phyloP scores from a whole-genome alignment of 1,140 invertebrate species.

The Matsumurasca onukii region DNA sequence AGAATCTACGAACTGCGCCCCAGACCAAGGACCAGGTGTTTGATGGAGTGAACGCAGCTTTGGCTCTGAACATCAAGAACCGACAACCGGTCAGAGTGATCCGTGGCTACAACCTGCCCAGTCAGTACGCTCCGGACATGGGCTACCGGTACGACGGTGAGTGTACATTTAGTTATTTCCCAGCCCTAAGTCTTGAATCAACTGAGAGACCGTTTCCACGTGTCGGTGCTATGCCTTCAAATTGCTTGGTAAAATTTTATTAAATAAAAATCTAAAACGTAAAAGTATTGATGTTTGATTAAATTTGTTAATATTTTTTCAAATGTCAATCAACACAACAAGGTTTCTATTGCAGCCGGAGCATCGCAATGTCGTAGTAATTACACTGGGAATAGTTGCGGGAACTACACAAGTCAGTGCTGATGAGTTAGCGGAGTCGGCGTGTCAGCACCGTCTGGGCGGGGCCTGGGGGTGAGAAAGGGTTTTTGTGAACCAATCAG shows the following conservation, averaged over 20 bases:
- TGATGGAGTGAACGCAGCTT: conserved; percentile 46
- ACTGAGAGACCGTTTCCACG: neutral
- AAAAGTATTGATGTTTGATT: too few relatives aligned
- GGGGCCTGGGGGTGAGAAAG: too few relatives aligned
- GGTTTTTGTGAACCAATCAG: too few relatives aligned
- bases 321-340: too few relatives aligned
- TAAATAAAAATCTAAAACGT: neutral
- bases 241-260: neutral
- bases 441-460: too few relatives aligned
- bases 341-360: too few relatives aligned
- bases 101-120: conserved; percentile 48
- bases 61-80: conserved; percentile 46
- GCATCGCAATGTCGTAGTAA: too few relatives aligned
- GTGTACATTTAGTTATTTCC: neutral
- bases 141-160: conserved; percentile 39
- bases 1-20: conserved; percentile 50
- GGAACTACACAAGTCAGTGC: too few relatives aligned
- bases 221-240: neutral
- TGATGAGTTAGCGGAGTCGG: too few relatives aligned
- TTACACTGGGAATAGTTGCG: too few relatives aligned
- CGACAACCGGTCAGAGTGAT: conserved; percentile 49
- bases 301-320: too few relatives aligned
- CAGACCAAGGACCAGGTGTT: conserved; percentile 50
- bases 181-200: neutral
- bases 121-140: conserved; percentile 34